A percentile compares a stretch with the other conserved stretches of the same genome.
phyloP scores from a whole-genome alignment of 2,888 invertebrate species.

The Pachliopta kotzebuea region DNA sequence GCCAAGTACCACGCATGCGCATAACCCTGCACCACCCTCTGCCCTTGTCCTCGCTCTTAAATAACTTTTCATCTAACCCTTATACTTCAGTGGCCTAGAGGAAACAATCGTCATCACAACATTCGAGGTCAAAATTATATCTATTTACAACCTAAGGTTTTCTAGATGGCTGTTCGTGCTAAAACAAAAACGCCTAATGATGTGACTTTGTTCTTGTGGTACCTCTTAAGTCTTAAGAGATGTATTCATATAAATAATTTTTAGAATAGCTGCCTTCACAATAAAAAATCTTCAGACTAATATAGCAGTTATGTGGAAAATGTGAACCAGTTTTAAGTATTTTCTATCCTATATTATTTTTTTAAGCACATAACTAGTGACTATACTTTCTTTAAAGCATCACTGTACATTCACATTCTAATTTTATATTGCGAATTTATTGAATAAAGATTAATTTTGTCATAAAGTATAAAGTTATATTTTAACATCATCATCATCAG shows the following conservation, averaged over 20 bases:
- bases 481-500: no score
- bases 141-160: constrained; percentile 28
- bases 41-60: constrained; percentile 34
- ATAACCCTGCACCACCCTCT: constrained; percentile 32
- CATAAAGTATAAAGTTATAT: no score
- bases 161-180: constrained; percentile 12
- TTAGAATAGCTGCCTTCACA: not conserved
- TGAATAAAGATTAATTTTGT: no score
- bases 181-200: constrained; percentile 20
- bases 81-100: constrained; percentile 51
- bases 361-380: not conserved
- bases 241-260: not conserved
- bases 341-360: no score
- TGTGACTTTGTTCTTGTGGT: constrained; percentile 13
- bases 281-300: no score
- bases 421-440: not conserved
- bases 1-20: constrained; percentile 35
- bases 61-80: constrained; percentile 34
- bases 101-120: constrained; percentile 45
- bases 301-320: no score
- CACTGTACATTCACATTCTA: no score
- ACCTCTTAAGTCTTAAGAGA: constrained; percentile 2
- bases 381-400: not conserved
- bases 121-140: constrained; percentile 36
- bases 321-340: no score